A percentile compares a stretch with the other conserved stretches of the same genome.
Evolutionary conservation across 2,888 invertebrate species (phyloP).

Genomic region (Thymelicus lineola): DNA sequence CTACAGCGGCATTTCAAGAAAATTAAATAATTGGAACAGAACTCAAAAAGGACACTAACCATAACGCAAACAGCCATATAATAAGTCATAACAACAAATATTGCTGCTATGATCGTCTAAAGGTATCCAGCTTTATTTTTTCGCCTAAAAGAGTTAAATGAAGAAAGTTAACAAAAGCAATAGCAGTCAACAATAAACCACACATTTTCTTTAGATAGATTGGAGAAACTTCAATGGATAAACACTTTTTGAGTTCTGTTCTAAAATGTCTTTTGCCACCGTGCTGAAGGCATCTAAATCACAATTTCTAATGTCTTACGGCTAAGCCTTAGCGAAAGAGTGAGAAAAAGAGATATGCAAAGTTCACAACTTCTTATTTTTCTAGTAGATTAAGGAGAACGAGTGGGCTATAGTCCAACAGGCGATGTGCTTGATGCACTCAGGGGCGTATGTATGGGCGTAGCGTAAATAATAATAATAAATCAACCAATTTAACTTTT

Average conservation of each 20-base stretch:
- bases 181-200: too few species aligned
- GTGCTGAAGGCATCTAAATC: slow-evolving; percentile 81
- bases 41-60: not conserved
- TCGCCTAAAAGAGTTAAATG: too few species aligned
- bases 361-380: slow-evolving; percentile 69
- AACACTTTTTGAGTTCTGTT: not conserved
- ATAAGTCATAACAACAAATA: too few species aligned
- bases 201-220: too few species aligned
- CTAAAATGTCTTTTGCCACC: slow-evolving; percentile 52
- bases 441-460: slow-evolving; percentile 10
- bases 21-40: slow-evolving; percentile 46
- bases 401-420: slow-evolving; percentile 20
- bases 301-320: slow-evolving; percentile 65
- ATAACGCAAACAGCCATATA: too few species aligned
- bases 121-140: too few species aligned
- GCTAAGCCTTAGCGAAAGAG: slow-evolving; percentile 71
- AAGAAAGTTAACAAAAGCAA: too few species aligned
- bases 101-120: too few species aligned
- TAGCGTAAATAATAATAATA: not conserved
- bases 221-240: too few species aligned
- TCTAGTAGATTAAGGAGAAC: slow-evolving; percentile 36
- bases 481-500: too few species aligned
- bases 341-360: slow-evolving; percentile 77
- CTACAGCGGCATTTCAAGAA: slow-evolving; percentile 60
- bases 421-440: not conserved